Conservation (phyloP, 2,113 vertebrate genomes). For the Urocynchramus pylzowi region DNA sequence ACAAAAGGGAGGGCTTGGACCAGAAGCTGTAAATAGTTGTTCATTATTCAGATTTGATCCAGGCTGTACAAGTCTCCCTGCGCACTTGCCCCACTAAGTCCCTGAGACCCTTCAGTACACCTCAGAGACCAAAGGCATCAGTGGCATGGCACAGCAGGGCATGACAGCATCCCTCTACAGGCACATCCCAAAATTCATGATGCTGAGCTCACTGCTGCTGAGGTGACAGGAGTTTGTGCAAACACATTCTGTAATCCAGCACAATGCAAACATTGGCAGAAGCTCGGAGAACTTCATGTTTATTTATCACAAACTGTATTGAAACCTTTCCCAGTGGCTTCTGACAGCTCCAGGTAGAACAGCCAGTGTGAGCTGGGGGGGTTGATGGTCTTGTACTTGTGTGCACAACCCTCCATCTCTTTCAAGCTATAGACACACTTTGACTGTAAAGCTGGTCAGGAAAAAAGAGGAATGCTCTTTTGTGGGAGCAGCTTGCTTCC, state of each 20-base stretch:
- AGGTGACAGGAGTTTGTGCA: accelerated
- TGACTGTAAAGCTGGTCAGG: not conserved
- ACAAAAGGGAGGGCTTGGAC: not conserved
- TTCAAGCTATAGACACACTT: not conserved
- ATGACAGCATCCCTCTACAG: not conserved
- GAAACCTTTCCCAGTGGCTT: not conserved
- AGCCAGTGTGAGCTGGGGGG: not conserved
- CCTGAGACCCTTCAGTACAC: not conserved
- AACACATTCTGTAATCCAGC: not conserved
- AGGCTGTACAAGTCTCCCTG: not conserved
- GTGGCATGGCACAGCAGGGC: not conserved
- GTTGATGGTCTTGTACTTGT: not conserved
- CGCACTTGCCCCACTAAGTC: not conserved
- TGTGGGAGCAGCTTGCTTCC: not conserved
- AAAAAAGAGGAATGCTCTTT: not conserved
- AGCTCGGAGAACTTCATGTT: not conserved
- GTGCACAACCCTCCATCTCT: not conserved
- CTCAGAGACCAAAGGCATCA: not conserved
- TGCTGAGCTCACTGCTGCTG: not conserved
- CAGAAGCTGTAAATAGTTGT: not conserved
- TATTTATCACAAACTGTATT: not conserved
- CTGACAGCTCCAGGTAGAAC: not conserved
- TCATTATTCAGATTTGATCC: not conserved
- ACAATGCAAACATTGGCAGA: not conserved
- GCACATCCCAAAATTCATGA: not conserved